Base-by-base conservation (phyloP, 2,888 invertebrate genomes). In the Scrobipalpa atriplicella region DNA sequence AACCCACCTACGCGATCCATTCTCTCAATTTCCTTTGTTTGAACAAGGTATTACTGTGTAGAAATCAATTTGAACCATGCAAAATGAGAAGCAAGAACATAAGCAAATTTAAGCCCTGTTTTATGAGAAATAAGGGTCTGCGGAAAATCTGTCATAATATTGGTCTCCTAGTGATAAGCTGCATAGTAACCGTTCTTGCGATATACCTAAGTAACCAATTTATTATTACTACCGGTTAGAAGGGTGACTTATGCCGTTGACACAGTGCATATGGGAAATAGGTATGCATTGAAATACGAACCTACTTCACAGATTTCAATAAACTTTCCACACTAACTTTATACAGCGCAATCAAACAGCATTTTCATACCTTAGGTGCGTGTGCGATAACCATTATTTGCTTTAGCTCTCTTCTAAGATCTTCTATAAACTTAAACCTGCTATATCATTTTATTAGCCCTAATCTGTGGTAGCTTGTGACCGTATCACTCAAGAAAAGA, bases 401-500 rank as follows among this genome's bases (percentile, higher is more conserved):
- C 47, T 13, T 43, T 47, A 47, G 47, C 47, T 47, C 47, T 47
- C n/a, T 47, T 6, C 10, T 10, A 43, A 47, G 47, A n/a, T n/a
- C 47, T 6, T n/a, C 47, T 47, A 47, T 54, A 54, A 54, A 21
- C 10, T 54, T 19, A 0, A 29, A 54, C 18, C 6, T 54, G 2
- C 21, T 18, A 5, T 54, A 54, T 54, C 54, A 58, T 56, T 21
- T 56, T 56, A n/a, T 8, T 2, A 16, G 38, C 6, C 38, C 36
- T 39, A 61, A 39, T 66, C 63, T 66, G 43, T 66, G 62, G 43
- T 64, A 43, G 41, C 84, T 83, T 85, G 85, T 77, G 67, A 64
- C 69, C 72, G 70, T 74, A 78, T 81, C 85, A 86, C 81, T 80
- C 78, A 70, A 72, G 71, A 13, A 6, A 70, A 72, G 71, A 13